phyloP scores from a whole-genome alignment of 2,797 vertebrate species.

The Melopsittacus undulatus region DNA sequence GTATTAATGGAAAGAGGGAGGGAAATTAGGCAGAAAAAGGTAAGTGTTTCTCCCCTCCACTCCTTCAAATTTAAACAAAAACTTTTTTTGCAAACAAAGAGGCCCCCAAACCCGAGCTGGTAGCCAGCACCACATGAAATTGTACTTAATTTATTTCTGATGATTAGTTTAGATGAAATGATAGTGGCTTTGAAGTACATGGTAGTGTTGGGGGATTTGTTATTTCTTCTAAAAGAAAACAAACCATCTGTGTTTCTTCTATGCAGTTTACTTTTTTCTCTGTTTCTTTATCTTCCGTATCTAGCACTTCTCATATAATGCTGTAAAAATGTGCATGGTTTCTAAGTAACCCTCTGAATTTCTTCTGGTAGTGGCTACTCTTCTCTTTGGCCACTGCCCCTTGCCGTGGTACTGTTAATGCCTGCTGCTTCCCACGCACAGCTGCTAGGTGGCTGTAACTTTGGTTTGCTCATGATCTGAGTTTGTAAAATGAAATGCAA shows the following conservation, averaged over 20 bases:
- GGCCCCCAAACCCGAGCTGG: not conserved
- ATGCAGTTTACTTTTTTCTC: not conserved
- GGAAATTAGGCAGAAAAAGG: constrained; percentile 9
- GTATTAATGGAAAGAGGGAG: not conserved
- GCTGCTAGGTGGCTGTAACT: not conserved
- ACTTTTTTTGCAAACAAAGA: constrained; percentile 8
- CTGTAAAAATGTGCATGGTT: constrained; percentile 1
- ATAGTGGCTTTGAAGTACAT: not conserved
- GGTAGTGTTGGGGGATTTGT: not conserved
- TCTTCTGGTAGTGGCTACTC: not conserved
- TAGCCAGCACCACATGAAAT: not conserved
- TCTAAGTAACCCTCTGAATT: constrained; percentile 1
- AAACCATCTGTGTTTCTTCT: not conserved
- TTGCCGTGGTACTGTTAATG: not conserved
- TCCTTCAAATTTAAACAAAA: not conserved
- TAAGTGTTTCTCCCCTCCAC: not conserved
- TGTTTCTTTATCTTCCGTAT: not conserved
- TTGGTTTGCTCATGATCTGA: not conserved
- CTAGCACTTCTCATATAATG: not conserved
- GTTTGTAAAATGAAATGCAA: not conserved
- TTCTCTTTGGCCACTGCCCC: not conserved
- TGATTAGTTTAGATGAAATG: not conserved
- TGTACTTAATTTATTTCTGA: not conserved
- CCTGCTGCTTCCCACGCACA: not conserved
- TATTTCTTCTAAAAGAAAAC: not conserved